A percentile compares a stretch with the other conserved stretches of the same genome.
Evolutionary conservation across 2,797 vertebrate genomes (phyloP).

Genomic region (Lagocephalus sceleratus): DNA sequence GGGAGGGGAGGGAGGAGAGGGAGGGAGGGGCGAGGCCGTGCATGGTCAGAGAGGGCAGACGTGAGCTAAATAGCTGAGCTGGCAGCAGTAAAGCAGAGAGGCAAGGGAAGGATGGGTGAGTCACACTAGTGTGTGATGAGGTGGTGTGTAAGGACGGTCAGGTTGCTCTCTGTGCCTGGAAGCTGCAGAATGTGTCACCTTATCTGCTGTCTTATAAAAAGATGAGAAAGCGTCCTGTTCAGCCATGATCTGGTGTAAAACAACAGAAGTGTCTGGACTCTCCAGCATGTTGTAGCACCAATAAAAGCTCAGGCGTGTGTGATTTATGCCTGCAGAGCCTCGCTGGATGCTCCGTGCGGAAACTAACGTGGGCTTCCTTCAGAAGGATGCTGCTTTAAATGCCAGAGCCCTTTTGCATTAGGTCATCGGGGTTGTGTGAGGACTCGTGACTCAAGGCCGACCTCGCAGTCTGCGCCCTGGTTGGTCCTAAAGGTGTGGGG

Average conservation of each 20-base stretch:
- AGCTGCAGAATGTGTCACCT: background rate
- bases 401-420: background rate
- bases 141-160: slow-evolving; percentile 63
- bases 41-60: slow-evolving; percentile 72
- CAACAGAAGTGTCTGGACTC: too few relatives aligned
- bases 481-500: slow-evolving; percentile 2
- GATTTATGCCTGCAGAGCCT: background rate
- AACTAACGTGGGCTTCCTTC: background rate
- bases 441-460: background rate
- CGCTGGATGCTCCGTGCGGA: background rate
- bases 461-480: background rate
- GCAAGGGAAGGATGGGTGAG: slow-evolving; percentile 50
- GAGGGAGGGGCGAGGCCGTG: slow-evolving; percentile 44
- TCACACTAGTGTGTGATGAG: slow-evolving; percentile 61
- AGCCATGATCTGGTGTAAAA: too few relatives aligned
- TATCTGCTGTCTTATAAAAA: too few relatives aligned
- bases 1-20: slow-evolving; percentile 28
- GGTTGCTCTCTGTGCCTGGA: slow-evolving; percentile 32
- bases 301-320: background rate
- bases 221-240: too few relatives aligned
- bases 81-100: slow-evolving; percentile 51
- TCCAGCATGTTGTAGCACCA: too few relatives aligned
- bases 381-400: background rate
- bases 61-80: slow-evolving; percentile 73
- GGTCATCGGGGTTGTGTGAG: slow-evolving; percentile 1